A percentile compares a stretch with the other conserved stretches of the same genome.
Evolutionary conservation across 2,797 vertebrate species (phyloP).

Genomic region (Todus mexicanus): DNA sequence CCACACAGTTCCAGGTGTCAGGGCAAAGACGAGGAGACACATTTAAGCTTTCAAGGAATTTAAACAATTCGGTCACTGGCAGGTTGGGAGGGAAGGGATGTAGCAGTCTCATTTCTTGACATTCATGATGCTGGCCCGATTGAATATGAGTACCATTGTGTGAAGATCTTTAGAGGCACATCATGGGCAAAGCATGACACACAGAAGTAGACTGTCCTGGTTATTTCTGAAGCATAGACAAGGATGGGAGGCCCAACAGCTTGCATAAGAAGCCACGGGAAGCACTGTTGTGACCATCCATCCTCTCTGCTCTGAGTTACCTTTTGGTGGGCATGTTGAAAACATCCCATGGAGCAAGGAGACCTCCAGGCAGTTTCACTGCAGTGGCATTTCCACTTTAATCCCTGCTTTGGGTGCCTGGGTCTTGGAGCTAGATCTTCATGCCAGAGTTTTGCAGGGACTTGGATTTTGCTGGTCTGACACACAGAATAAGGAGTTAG

Average conservation of each 20-base stretch:
- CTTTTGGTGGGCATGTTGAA: background rate
- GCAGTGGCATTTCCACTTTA: background rate
- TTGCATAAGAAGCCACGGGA: background rate
- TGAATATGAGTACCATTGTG: background rate
- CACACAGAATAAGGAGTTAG: background rate
- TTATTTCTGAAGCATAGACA: background rate
- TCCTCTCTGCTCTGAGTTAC: background rate
- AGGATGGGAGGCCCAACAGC: background rate
- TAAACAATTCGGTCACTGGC: background rate
- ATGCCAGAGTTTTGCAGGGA: background rate
- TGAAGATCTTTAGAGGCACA: background rate
- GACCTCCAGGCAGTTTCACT: background rate
- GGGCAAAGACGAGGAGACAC: background rate
- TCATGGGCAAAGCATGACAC: background rate
- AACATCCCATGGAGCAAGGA: background rate
- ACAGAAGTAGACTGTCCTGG: background rate
- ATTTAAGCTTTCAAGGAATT: background rate
- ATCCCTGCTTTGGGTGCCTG: background rate
- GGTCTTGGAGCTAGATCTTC: background rate
- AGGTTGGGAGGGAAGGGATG: background rate
- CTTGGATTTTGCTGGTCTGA: background rate
- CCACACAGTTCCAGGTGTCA: background rate
- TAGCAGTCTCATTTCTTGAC: background rate
- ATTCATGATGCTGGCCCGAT: background rate
- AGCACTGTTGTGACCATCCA: background rate